Evolutionary conservation across 1,140 invertebrate species (phyloP).

Genomic region (Linepithema humile): DNA sequence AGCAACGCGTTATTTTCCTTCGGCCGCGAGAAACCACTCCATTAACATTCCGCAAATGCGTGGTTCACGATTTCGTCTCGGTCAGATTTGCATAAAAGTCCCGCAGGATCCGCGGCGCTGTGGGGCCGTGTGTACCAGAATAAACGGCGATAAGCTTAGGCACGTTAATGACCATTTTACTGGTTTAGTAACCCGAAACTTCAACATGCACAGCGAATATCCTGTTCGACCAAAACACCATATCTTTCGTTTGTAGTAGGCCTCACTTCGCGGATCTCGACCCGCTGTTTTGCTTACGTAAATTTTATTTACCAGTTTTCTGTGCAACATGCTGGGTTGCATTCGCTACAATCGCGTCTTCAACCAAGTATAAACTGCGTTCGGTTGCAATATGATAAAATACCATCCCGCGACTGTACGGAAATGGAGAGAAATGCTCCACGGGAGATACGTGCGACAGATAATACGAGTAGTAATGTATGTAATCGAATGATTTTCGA

Average conservation of each 20-base stretch:
- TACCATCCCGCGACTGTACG: too few species aligned
- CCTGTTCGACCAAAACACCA: not conserved
- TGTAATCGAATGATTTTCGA: not conserved
- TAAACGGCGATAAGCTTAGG: conserved; percentile 35
- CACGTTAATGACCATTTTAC: not conserved
- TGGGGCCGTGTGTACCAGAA: not conserved
- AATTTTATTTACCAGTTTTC: not conserved
- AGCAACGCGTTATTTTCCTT: conserved; percentile 53
- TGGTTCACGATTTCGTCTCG: conserved; percentile 43
- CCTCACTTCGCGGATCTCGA: not conserved
- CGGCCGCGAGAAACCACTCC: conserved; percentile 8
- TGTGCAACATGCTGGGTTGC: not conserved
- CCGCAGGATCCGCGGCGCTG: not conserved
- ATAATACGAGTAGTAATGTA: not conserved
- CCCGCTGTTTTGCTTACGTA: not conserved
- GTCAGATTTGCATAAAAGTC: conserved; percentile 61
- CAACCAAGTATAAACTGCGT: not conserved
- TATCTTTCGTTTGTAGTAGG: conserved; percentile 24
- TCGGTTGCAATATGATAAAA: not conserved
- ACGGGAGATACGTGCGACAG: not conserved
- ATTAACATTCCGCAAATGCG: conserved; percentile 68
- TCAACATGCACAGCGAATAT: conserved; percentile 8
- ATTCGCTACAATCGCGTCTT: not conserved
- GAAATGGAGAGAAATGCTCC: too few species aligned
- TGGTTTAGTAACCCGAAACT: not conserved